Base-by-base conservation (phyloP, 2,888 invertebrate species). In the Macrosiphum euphorbiae region DNA sequence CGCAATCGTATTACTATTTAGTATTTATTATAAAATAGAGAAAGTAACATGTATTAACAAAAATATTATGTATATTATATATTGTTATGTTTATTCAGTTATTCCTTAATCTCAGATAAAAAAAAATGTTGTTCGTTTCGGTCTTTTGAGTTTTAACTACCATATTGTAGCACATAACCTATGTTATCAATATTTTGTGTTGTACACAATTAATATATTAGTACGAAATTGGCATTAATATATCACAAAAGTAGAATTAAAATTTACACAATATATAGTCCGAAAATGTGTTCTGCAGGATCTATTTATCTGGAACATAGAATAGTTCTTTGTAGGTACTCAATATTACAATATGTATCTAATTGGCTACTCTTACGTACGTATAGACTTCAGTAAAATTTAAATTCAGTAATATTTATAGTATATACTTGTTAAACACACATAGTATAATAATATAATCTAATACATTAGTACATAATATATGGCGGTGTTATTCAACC, bases 1-100 rank as follows among this genome's bases (percentile, higher is more conserved):
- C 86, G 90, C 86, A 90, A 94, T 90, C 67, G 35, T 86, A 90
- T 89, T 87, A 86, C 86, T 88, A 88, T 92, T 78, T 92, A 85
- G 55, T 88, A 87, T 26, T n/a, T 88, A 61, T 84, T 88, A 87
- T 28, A n/a, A 84, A 44, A 50, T 28, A 93, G 93, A 93, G 93
- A 93, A 93, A 93, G 93, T 85, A 88, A 78, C 41, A 44, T 10
- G n/a, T 55, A 55, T 55, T 10, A 50, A 67, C 26, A n/a, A 58
- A 58, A 47, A n/a, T 84, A 41, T 78, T 84, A 41, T 78, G 52
- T 91, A n/a, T 50, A 28, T 41, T 11, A 28, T n/a, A 52, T 89
- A 50, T 26, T 78, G 28, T 58, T 55, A 16, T 44, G 35, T 86
- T 87, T 87, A 50, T 92, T 86, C 20, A 0, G 78, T 41, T 78